Evolutionary conservation across 2,113 vertebrate genomes (phyloP), one percentile per base, ranked within the genome.

Genomic region (Aramus guarauna): DNA sequence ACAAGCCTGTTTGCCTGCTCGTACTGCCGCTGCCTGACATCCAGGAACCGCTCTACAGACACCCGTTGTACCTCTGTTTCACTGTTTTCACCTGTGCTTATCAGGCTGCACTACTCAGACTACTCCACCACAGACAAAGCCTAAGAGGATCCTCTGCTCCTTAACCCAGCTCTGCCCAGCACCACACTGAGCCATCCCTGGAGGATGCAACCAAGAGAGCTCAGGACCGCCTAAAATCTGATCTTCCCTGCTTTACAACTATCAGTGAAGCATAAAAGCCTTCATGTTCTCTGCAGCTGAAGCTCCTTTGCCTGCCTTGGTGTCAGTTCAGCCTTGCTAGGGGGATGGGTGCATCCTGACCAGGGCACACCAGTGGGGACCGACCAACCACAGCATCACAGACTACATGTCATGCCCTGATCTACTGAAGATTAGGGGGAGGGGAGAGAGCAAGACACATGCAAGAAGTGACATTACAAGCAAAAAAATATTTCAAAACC

Each of bases 1-100:
- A 12, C 15, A 17, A 75, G 21, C 12, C 41, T 36, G 7, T 26
- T 39, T 1, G 0, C n/a, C 39, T 63, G 47, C 63, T 84, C 4
- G 0, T 12, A 5, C 41, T 19, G 26, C 14, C 36, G 5, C 41
- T 16, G 41, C 50, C 50, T 64, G 30, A 36, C 32, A 10, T 23
- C 30, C 37, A 9, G 8, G 32, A 34, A 11, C 32, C 0, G 0
- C 55, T 22, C 47, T 14, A 8, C 6, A 9, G 1, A 29, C 6
- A 27, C 6, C 11, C 6, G 30, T 12, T 5, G 15, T 10, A 47
- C 34, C 24, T n/a, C 34, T 23, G 53, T 43, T 50, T 41, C 18
- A 15, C 52, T 32, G 32, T 13, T 66, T 59, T 34, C 34, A 34
- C 36, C 32, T 20, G 9, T 26, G 5, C 24, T 36, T 17, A 8